Evolutionary conservation across 2,113 vertebrate species (phyloP).

Genomic region (Fregetta grallaria): DNA sequence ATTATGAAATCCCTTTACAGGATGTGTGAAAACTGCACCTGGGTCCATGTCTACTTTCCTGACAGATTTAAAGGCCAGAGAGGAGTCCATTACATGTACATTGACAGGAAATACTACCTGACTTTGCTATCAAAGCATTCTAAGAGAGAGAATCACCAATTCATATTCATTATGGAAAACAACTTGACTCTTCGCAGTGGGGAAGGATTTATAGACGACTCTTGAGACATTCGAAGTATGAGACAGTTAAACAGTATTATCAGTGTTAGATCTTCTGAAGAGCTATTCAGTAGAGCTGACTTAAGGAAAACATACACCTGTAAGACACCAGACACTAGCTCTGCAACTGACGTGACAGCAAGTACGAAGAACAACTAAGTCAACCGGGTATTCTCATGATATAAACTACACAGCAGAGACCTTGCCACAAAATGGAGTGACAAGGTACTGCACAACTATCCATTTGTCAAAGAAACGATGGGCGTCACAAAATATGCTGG

Average conservation of each 20-base stretch:
- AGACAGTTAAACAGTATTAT: background rate
- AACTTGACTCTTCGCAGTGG: background rate
- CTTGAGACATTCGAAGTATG: background rate
- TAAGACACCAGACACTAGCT: background rate
- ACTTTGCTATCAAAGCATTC: slow-evolving; percentile 41
- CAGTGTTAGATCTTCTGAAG: background rate
- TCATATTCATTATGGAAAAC: background rate
- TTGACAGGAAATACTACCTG: slow-evolving; percentile 52
- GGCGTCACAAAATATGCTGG: background rate
- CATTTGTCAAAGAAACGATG: background rate
- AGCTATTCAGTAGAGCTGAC: background rate
- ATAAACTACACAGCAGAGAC: background rate
- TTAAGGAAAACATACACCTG: background rate
- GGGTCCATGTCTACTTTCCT: slow-evolving; percentile 35
- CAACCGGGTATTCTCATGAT: background rate
- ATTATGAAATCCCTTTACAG: slow-evolving; percentile 62
- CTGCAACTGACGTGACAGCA: background rate
- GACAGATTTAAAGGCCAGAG: slow-evolving; percentile 68
- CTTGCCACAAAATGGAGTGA: background rate
- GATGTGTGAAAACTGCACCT: slow-evolving; percentile 65
- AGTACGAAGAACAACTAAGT: background rate
- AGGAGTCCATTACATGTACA: slow-evolving; percentile 36
- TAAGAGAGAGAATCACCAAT: background rate
- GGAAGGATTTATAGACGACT: background rate
- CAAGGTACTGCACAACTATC: background rate